A percentile compares a stretch with the other conserved stretches of the same genome.
These are phyloP conservation scores for Nomia melanderi DNA, from an alignment of 1,140 invertebrate species.

Conservation along the genomic window DNA sequence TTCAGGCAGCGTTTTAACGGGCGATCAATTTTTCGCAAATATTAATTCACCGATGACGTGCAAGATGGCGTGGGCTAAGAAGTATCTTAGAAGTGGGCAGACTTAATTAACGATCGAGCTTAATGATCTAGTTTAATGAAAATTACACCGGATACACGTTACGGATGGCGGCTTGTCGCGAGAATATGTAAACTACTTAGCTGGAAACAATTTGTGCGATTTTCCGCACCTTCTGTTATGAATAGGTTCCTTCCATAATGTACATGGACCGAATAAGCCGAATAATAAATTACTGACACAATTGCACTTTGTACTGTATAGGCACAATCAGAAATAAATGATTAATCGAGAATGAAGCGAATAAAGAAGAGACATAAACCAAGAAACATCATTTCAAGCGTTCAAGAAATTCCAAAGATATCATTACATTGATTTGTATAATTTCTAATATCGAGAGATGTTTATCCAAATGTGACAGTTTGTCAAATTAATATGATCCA, in stretches of 20 bases:
- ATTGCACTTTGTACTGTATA: too few species aligned
- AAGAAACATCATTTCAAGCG: too few species aligned
- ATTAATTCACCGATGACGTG: neutral
- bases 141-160: neutral
- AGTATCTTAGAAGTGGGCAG: neutral
- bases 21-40: neutral
- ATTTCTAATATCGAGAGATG: too few species aligned
- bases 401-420: too few species aligned
- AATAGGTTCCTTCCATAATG: too few species aligned
- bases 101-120: neutral
- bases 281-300: too few species aligned
- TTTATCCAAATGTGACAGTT: too few species aligned
- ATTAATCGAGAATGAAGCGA: too few species aligned
- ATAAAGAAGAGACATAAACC: too few species aligned
- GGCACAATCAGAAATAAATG: too few species aligned
- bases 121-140: conserved; percentile 12
- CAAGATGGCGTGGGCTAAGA: neutral
- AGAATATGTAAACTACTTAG: neutral
- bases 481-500: too few species aligned
- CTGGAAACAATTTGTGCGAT: conserved; percentile 27
- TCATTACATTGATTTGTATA: too few species aligned
- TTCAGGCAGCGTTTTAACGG: neutral
- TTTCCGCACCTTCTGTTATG: conserved; percentile 28
- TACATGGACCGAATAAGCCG: neutral
- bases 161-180: conserved; percentile 10